phyloP scores from a whole-genome alignment of 2,888 invertebrate species.

The Heteropelma amictum region DNA sequence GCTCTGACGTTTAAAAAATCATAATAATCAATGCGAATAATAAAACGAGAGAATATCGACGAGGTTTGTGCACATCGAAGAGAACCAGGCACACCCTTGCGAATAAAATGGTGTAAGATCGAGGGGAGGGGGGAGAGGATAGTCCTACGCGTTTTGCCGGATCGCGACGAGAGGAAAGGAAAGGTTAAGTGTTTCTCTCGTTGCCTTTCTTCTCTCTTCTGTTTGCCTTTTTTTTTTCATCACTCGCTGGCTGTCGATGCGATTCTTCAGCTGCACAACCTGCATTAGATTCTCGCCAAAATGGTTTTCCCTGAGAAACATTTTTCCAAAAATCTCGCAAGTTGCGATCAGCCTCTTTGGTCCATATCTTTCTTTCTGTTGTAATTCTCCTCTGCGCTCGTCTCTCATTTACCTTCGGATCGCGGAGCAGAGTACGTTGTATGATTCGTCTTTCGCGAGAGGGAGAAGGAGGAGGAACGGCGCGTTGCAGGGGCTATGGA shows the following conservation, averaged over 20 bases:
- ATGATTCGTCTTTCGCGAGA: slow-evolving; percentile 6
- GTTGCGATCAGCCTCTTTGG: slow-evolving; percentile 14
- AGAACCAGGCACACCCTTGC: slow-evolving; percentile 50
- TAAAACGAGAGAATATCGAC: slow-evolving; percentile 11
- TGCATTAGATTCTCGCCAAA: no score
- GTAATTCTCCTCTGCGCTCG: neutral
- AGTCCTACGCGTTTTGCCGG: slow-evolving; percentile 46
- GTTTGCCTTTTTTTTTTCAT: slow-evolving; percentile 13
- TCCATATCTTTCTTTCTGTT: neutral
- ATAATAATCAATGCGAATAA: slow-evolving; percentile 12
- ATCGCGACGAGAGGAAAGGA: slow-evolving; percentile 54
- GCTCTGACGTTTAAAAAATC: neutral
- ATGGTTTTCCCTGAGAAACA: no score
- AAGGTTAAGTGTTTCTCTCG: slow-evolving; percentile 67
- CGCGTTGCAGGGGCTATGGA: slow-evolving; percentile 23
- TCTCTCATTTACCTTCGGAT: slow-evolving; percentile 17
- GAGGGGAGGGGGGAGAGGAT: neutral
- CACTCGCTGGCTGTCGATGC: slow-evolving; percentile 41
- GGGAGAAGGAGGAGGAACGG: neutral
- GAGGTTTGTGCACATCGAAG: slow-evolving; percentile 41
- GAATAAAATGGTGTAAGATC: slow-evolving; percentile 11
- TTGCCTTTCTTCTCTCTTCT: slow-evolving; percentile 34
- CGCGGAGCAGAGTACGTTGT: no score
- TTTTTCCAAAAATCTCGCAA: no score
- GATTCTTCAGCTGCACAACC: slow-evolving; percentile 27